Evolutionary conservation across 2,888 invertebrate species (phyloP), one percentile per base, ranked within the genome.

Genomic region (Chrysomela aeneicollis): DNA sequence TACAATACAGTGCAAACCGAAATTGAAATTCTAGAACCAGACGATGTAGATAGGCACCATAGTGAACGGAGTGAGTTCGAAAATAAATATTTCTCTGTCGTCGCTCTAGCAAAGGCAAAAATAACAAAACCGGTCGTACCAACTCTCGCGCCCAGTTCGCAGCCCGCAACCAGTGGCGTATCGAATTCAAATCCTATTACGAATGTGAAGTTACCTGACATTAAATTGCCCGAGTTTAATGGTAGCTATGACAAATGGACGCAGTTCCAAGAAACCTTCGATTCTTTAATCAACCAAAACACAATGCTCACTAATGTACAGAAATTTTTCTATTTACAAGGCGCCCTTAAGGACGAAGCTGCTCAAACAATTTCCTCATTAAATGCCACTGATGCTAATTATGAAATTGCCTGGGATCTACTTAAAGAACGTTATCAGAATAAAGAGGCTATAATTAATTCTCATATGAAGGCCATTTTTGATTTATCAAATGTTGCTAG

Each of bases 381-480:
- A 15, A 21, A 59, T n/a, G 26, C 57, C 42, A 53, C 52, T 17
- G 57, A 57, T 21, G 35, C 35, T n/a, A 63, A 58, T 63, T 63
- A 57, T 37, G 15, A 19, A 15, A 49, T 37, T 10, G 62, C 62
- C 22, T 50, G 47, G 47, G 37, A 49, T 19, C 21, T 62, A 10
- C 37, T 57, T 5, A 55, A 51, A 17, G 49, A 47, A 15, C 47
- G 57, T 9, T 62, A 30, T 22, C 55, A 62, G 1, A 57, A 62
- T 22, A 55, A 46, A 62, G 30, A 61, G n/a, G 42, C 63, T 50
- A 49, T 70, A 32, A 46, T 70, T 51, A n/a, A n/a, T n/a, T n/a
- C n/a, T n/a, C n/a, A n/a, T n/a, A n/a, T n/a, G n/a, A n/a, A n/a
- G n/a, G n/a, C 57, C 2, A 26, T 69, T 21, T 66, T 69, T 32